phyloP scores from a whole-genome alignment of 2,797 vertebrate genomes.

The Euthynnus affinis region DNA sequence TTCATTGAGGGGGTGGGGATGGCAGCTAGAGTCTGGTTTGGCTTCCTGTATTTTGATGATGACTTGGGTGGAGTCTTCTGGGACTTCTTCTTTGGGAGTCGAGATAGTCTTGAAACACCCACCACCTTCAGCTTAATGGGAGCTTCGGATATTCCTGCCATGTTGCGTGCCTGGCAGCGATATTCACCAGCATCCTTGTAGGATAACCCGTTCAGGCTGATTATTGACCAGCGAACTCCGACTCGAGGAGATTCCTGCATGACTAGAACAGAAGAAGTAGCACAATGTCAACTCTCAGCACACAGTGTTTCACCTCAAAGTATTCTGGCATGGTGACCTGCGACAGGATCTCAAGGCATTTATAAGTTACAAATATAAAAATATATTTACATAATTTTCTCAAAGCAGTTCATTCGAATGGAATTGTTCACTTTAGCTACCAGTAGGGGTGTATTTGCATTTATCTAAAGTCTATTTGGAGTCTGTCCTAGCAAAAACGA shows the following conservation, averaged over 20 bases:
- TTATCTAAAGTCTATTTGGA: too few relatives aligned
- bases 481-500: too few relatives aligned
- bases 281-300: slow-evolving; percentile 9
- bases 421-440: too few relatives aligned
- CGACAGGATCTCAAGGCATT: neutral
- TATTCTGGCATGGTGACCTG: neutral
- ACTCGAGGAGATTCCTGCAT: slow-evolving; percentile 92
- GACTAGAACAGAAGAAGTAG: slow-evolving; percentile 80
- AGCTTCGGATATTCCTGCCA: slow-evolving; percentile 92
- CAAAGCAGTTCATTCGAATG: too few relatives aligned
- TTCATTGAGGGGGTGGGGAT: neutral
- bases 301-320: neutral
- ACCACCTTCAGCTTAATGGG: slow-evolving; percentile 91
- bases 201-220: slow-evolving; percentile 92
- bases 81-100: slow-evolving; percentile 59
- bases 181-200: slow-evolving; percentile 94
- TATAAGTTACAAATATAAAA: too few relatives aligned
- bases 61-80: slow-evolving; percentile 53
- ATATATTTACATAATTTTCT: too few relatives aligned
- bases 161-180: slow-evolving; percentile 93
- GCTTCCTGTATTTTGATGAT: slow-evolving; percentile 45
- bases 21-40: slow-evolving; percentile 3
- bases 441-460: too few relatives aligned
- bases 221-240: slow-evolving; percentile 93
- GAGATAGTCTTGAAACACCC: slow-evolving; percentile 78